Evolutionary conservation across 2,888 invertebrate species (phyloP).

Genomic region (Resseliella maxima): DNA sequence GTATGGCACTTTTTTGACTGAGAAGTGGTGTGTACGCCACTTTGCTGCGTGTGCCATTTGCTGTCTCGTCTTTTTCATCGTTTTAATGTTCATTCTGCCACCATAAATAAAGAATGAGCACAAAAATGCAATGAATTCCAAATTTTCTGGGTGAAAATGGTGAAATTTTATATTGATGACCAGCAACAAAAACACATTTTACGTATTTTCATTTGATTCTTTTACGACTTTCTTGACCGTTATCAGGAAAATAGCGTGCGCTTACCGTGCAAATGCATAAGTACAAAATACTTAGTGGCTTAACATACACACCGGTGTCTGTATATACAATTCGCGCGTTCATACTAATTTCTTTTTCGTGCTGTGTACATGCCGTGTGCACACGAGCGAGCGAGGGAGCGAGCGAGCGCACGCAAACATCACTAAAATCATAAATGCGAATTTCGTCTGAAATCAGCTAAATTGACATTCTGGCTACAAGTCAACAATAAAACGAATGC

Average conservation of each 20-base stretch:
- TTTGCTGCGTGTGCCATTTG: constrained; percentile 48
- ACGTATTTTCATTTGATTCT: constrained; percentile 35
- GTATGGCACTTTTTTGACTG: not conserved
- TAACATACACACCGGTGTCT: not conserved
- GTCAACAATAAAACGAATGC: constrained; percentile 28
- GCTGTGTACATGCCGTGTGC: not conserved
- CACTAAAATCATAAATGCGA: not conserved
- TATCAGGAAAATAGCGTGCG: not conserved
- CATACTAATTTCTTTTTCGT: not conserved
- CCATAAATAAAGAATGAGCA: constrained; percentile 47
- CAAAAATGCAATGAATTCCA: constrained; percentile 48
- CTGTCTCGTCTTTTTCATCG: constrained; percentile 29
- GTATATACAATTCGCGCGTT: not conserved
- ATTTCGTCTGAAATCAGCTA: constrained; percentile 10
- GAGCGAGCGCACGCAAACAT: not conserved
- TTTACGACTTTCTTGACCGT: constrained; percentile 47
- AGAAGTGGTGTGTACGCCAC: not conserved
- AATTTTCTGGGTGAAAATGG: constrained; percentile 35
- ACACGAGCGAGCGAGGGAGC: too few species aligned
- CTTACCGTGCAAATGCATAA: not conserved
- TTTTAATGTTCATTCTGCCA: constrained; percentile 39
- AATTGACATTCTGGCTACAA: constrained; percentile 7
- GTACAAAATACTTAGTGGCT: too few species aligned
- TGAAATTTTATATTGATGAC: not conserved
- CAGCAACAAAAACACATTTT: not conserved